Evolutionary conservation across 2,113 vertebrate genomes (phyloP).

Genomic region (Pterocles burchelli): DNA sequence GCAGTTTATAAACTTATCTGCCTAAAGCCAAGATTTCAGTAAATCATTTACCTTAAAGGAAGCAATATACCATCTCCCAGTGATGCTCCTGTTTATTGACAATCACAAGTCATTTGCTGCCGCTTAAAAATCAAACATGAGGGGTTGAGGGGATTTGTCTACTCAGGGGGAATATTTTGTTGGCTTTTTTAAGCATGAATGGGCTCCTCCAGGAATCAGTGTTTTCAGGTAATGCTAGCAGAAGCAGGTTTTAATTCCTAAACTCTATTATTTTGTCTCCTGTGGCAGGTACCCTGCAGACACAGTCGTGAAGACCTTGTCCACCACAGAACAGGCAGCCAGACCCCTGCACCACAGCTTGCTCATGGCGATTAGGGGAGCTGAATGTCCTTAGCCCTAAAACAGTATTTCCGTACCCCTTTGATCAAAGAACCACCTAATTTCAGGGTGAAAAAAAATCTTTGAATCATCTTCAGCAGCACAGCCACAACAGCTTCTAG

Average conservation of each 20-base stretch:
- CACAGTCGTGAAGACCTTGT: background rate
- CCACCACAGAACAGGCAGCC: background rate
- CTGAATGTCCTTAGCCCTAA: background rate
- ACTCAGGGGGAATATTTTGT: background rate
- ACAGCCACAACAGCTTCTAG: background rate
- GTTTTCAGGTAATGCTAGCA: background rate
- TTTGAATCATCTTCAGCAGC: background rate
- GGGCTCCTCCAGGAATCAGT: background rate
- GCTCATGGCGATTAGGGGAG: rapidly evolving
- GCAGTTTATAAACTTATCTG: background rate
- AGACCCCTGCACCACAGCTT: background rate
- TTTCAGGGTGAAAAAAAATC: background rate
- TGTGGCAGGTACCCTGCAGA: background rate
- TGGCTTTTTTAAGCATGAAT: background rate
- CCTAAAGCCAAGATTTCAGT: constrained; percentile 11
- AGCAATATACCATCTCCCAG: background rate
- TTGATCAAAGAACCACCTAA: background rate
- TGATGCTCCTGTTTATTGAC: background rate
- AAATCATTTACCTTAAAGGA: background rate
- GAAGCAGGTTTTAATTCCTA: background rate
- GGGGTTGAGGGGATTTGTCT: background rate
- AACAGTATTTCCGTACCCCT: background rate
- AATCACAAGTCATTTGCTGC: background rate
- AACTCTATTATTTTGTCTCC: background rate
- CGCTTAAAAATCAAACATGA: background rate